These are phyloP conservation scores for Drosophila nr. perissopoda DNA, from an alignment of 2,888 invertebrate genomes.

Conservation along the genomic window DNA sequence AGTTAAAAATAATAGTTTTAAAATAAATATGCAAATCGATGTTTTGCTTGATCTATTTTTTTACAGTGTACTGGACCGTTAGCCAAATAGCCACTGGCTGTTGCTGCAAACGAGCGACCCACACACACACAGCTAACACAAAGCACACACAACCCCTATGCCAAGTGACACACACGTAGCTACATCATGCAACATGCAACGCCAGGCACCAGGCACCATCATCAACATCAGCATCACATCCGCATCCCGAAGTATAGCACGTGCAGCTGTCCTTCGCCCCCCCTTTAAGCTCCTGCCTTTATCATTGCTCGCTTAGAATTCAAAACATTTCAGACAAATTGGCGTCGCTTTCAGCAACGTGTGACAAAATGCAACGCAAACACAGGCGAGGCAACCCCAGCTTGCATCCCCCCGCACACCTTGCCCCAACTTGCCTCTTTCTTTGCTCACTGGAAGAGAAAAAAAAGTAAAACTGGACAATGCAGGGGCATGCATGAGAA, in stretches of 20 bases:
- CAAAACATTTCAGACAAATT: conserved; percentile 80
- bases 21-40: background rate
- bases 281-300: background rate
- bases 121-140: conserved; percentile 24
- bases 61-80: conserved; percentile 9
- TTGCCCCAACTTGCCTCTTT: background rate
- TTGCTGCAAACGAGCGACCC: conserved; percentile 34
- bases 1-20: background rate
- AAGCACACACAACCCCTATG: conserved; percentile 5
- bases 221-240: conserved; percentile 45
- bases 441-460: background rate
- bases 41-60: background rate
- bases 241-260: conserved; percentile 44
- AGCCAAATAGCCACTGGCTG: conserved; percentile 39
- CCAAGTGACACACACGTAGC: conserved; percentile 27
- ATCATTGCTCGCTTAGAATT: conserved; percentile 64
- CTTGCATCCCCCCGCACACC: no score
- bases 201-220: background rate
- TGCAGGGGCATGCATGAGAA: conserved; percentile 30
- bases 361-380: conserved; percentile 79
- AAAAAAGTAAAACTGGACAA: conserved; percentile 51
- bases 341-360: conserved; percentile 78
- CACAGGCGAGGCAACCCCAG: conserved; percentile 42
- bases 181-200: conserved; percentile 17
- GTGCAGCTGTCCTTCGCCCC: conserved; percentile 20